Evolutionary conservation across 2,113 vertebrate species (phyloP), one percentile per base, ranked within the genome.

Genomic region (Hirundichthys speculiger): DNA sequence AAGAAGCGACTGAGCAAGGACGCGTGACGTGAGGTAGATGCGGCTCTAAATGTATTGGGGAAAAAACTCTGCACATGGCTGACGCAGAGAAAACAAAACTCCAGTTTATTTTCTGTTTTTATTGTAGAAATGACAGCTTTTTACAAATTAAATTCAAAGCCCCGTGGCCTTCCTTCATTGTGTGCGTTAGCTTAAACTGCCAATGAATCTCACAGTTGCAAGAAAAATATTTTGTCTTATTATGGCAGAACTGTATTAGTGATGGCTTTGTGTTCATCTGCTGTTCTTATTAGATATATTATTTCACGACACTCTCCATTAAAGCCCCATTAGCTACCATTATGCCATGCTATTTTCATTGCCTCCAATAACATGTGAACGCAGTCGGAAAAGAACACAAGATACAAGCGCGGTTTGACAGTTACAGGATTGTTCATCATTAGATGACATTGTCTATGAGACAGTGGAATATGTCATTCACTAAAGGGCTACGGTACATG

Each of bases 321-420:
- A 90, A 84, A 84, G 78, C 48, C 63, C 82, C 85, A 88, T 91
- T 91, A 89, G 76, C 80, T 56, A n/a, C 74, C 74, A 86, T 90
- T 87, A 90, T 71, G 66, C 62, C 25, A 45, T 56, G 45, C 74
- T 81, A 65, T 88, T 83, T 83, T 80, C 81, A 77, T 63, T 61
- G 75, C 75, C 82, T 78, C 86, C 86, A 88, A 85, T 84, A 85
- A 75, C 64, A 72, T 73, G 81, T 48, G 61, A 82, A 82, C 60
- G 60, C 63, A 69, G 53, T 63, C 13, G 30, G 57, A 65, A 63
- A 72, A 72, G 60, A 68, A 55, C 60, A n/a, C 16, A 45, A 70
- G 58, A 73, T 52, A 76, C 74, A 58, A 76, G 77, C 43, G 10
- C 18, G 4, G 63, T 71, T 61, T 83, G 88, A 86, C 83, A 84